A percentile compares a stretch with the other conserved stretches of the same genome.
Evolutionary conservation across 1,140 invertebrate genomes (phyloP).

Genomic region (Apis laboriosa): DNA sequence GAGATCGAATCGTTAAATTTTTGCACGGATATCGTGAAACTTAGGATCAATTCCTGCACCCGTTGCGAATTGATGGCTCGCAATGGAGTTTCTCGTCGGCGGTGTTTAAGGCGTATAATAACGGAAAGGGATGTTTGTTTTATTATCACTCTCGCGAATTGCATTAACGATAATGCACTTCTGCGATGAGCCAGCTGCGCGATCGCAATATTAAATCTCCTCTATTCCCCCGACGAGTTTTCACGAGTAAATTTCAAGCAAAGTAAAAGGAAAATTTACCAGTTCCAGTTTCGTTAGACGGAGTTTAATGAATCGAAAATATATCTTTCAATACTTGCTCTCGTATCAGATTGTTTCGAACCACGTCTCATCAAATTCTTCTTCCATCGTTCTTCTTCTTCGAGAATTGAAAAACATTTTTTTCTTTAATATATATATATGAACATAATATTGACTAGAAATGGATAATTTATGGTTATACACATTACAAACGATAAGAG

Average conservation of each 20-base stretch:
- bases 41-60: too few species aligned
- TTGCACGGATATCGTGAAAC: too few species aligned
- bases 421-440: too few species aligned
- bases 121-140: not conserved
- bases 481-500: too few species aligned
- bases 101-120: not conserved
- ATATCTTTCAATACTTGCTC: not conserved
- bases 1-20: too few species aligned
- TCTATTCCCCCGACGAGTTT: not conserved
- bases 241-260: not conserved
- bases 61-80: not conserved
- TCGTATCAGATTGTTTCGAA: not conserved
- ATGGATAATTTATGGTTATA: too few species aligned
- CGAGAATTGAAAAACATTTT: too few species aligned
- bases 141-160: not conserved
- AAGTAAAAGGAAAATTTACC: not conserved
- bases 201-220: constrained; percentile 10
- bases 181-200: not conserved
- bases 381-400: too few species aligned
- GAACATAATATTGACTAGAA: too few species aligned
- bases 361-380: too few species aligned
- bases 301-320: not conserved
- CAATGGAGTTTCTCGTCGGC: not conserved
- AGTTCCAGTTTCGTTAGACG: not conserved
- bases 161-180: constrained; percentile 7